Conservation (phyloP, 1,140 invertebrate genomes). For the Bacillus rossius region DNA sequence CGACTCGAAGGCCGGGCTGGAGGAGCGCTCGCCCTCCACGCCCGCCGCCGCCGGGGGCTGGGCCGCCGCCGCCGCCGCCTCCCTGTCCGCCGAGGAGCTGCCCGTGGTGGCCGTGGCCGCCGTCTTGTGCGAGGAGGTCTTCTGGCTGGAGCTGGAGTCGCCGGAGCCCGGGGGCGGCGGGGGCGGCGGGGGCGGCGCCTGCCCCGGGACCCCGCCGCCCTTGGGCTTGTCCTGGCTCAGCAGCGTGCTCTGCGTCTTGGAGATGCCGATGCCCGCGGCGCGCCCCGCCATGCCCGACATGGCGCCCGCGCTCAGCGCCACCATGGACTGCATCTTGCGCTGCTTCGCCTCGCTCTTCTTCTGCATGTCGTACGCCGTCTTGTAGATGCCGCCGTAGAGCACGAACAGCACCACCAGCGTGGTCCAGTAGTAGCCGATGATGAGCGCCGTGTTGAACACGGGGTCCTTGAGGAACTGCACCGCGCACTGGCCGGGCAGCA, state of each 20-base stretch:
- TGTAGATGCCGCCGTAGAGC: slow-evolving; percentile 96
- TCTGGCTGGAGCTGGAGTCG: slow-evolving; percentile 56
- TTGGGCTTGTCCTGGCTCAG: slow-evolving; percentile 66
- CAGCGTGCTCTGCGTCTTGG: slow-evolving; percentile 67
- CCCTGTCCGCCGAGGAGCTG: slow-evolving; percentile 10
- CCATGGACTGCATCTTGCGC: slow-evolving; percentile 90
- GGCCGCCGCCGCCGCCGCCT: slow-evolving; percentile 10
- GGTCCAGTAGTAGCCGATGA: slow-evolving; percentile 98
- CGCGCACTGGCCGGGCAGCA: slow-evolving; percentile 84
- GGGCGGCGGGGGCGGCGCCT: neutral
- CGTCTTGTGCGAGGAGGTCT: slow-evolving; percentile 52
- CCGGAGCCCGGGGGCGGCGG: slow-evolving; percentile 33
- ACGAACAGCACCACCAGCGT: slow-evolving; percentile 90
- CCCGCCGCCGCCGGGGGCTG: slow-evolving; percentile 35
- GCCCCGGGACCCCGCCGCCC: slow-evolving; percentile 1
- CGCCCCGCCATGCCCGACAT: slow-evolving; percentile 86
- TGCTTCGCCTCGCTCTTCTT: slow-evolving; percentile 95
- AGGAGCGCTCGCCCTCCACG: slow-evolving; percentile 65
- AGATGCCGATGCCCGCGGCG: slow-evolving; percentile 76
- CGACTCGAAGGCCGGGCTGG: slow-evolving; percentile 92
- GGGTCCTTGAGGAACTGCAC: slow-evolving; percentile 98
- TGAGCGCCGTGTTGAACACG: slow-evolving; percentile 95
- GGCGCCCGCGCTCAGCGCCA: slow-evolving; percentile 77
- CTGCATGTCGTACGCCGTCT: slow-evolving; percentile 97
- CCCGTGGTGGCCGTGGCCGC: slow-evolving; percentile 51